Percentiles rank a stretch among this genome's conserved stretches.
These are phyloP conservation scores for Oryzias celebensis DNA, from an alignment of 2,113 vertebrate genomes.

Conservation along the genomic window DNA sequence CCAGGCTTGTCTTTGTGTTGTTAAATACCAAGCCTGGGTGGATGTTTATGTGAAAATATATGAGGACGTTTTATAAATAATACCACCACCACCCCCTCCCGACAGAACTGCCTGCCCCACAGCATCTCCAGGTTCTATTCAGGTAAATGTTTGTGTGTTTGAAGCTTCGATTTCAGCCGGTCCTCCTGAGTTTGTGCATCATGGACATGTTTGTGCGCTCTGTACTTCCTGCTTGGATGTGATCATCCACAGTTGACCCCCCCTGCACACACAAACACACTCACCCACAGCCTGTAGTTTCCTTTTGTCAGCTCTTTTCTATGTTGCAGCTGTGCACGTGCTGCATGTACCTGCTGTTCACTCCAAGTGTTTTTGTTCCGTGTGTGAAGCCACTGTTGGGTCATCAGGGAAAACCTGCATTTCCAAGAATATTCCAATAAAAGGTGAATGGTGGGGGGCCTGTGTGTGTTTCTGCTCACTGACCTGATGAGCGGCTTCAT, in stretches of 20 bases:
- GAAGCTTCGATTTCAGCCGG: too few relatives aligned
- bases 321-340: slow-evolving; percentile 78
- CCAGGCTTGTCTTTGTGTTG: too few relatives aligned
- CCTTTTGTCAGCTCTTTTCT: slow-evolving; percentile 82
- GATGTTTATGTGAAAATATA: too few relatives aligned
- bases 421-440: slow-evolving; percentile 84
- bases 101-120: too few relatives aligned
- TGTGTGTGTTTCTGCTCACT: too few relatives aligned
- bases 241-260: slow-evolving; percentile 57
- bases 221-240: slow-evolving; percentile 61
- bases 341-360: slow-evolving; percentile 79
- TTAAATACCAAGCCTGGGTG: too few relatives aligned
- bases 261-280: too few relatives aligned
- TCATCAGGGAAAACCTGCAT: slow-evolving; percentile 86
- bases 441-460: slow-evolving; percentile 74
- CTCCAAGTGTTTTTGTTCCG: slow-evolving; percentile 79
- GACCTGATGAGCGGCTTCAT: neutral
- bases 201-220: neutral
- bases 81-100: too few relatives aligned
- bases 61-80: too few relatives aligned
- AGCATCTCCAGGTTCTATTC: too few relatives aligned
- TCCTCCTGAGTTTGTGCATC: too few relatives aligned
- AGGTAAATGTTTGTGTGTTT: too few relatives aligned
- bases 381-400: slow-evolving; percentile 82
- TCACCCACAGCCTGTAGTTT: slow-evolving; percentile 64